Base-by-base conservation (phyloP, 2,888 invertebrate genomes). In the Baccha elongata region DNA sequence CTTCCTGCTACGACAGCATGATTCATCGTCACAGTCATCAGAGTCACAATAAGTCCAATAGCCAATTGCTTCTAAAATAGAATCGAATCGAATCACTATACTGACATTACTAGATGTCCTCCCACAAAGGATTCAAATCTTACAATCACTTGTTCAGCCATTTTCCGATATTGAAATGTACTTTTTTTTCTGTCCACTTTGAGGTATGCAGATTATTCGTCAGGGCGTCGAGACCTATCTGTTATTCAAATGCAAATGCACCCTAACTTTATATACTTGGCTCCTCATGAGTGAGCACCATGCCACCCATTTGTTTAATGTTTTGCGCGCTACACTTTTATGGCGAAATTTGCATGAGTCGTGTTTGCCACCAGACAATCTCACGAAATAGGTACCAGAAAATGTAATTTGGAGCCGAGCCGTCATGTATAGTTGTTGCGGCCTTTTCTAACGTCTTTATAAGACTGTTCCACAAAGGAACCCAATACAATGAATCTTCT, bases 261-360 rank as follows among this genome's bases (percentile, higher is more conserved):
- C 13, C 68, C 67, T 60, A 74, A 79, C 79, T 84, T 84, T 84
- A 84, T 84, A 84, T 84, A 71, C 79, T 84, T 74, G 68, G 69
- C 73, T 65, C 42, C 42, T 69, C 58, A 46, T 42, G 19, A 69
- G 64, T 65, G 67, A 53, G 26, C 68, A 62, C 53, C 40, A 65
- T 58, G 60, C 64, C 21, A 29, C n/a, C 23, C 23, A 58, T 50
- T 80, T 64, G 44, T 17, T 50, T 46, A 29, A 37, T 37, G 37
- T n/a, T 21, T 32, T 32, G 44, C 40, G 11, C 37, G 37, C 68
- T 44, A 55, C 44, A 48, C 29, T 64, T 29, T 40, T 35, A 1
- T 15, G 48, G 21, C 17, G 19, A 17, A 62, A 48, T 55, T 60
- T 44, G 80, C 64, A 75, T 81, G 42, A 69, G 71, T 10, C 13